Conservation (phyloP, 2,888 invertebrate species). For the Tyria jacobaeae region DNA sequence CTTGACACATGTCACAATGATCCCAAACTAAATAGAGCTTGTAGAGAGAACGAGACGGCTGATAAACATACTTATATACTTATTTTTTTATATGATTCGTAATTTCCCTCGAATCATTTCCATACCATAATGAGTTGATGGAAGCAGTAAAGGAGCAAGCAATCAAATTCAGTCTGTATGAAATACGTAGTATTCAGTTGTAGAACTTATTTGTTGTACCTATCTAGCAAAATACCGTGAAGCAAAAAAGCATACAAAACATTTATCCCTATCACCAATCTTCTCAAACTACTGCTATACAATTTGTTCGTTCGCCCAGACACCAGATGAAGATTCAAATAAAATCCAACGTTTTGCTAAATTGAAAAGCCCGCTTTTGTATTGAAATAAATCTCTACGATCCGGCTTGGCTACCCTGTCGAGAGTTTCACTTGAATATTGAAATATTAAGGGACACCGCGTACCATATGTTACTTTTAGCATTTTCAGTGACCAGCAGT, state of each 20-base stretch:
- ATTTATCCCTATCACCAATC: background rate
- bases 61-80: too few species aligned
- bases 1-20: too few species aligned
- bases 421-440: slow-evolving; percentile 40
- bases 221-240: background rate
- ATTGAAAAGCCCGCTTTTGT: slow-evolving; percentile 32
- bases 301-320: slow-evolving; percentile 11
- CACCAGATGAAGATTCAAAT: slow-evolving; percentile 23
- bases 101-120: too few species aligned
- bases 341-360: slow-evolving; percentile 27
- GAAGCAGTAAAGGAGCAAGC: background rate
- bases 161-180: background rate
- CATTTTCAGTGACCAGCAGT: too few species aligned
- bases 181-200: too few species aligned
- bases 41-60: too few species aligned
- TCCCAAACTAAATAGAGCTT: too few species aligned
- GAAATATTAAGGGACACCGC: slow-evolving; percentile 32
- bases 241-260: background rate
- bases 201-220: background rate
- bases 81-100: too few species aligned
- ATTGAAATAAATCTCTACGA: slow-evolving; percentile 25
- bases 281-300: slow-evolving; percentile 6
- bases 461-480: slow-evolving; percentile 22
- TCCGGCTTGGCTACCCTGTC: slow-evolving; percentile 12
- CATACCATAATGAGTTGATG: background rate